Percentiles rank a stretch among this genome's conserved stretches.
phyloP scores from a whole-genome alignment of 2,797 vertebrate species.

The Neostethus bicornis region DNA sequence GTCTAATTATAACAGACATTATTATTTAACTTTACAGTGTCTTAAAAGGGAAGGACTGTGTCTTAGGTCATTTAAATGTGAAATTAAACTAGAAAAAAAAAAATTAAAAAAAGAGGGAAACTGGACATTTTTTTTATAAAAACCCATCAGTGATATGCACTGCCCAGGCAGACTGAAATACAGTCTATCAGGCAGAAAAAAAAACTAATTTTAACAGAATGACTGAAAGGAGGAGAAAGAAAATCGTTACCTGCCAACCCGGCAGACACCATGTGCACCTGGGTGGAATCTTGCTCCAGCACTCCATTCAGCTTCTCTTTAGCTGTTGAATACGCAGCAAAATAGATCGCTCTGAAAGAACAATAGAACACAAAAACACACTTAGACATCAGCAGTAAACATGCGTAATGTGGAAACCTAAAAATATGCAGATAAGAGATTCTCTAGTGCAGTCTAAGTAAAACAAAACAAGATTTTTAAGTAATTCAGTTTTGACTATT shows the following conservation, averaged over 20 bases:
- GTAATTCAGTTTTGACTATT: no score
- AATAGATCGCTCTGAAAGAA: conserved; percentile 92
- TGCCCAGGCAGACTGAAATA: conserved; percentile 51
- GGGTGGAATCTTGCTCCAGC: conserved; percentile 93
- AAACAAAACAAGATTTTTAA: no score
- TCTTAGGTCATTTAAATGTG: conserved; percentile 28
- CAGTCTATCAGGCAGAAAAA: conserved; percentile 36
- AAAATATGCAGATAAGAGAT: not conserved
- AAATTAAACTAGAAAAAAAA: conserved; percentile 13
- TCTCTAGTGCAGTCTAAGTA: no score
- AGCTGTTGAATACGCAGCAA: conserved; percentile 96
- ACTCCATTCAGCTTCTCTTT: conserved; percentile 94
- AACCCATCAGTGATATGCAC: conserved; percentile 56
- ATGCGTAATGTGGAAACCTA: not conserved
- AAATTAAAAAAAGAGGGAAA: conserved; percentile 39
- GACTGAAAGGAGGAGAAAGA: conserved; percentile 31
- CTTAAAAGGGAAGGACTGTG: conserved; percentile 17
- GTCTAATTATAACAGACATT: conserved; percentile 40
- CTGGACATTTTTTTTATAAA: conserved; percentile 24
- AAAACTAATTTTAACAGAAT: conserved; percentile 37
- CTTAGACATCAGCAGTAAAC: not conserved
- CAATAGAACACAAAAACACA: not conserved
- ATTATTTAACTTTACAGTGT: conserved; percentile 64
- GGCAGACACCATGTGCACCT: conserved; percentile 97
- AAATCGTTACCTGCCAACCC: conserved; percentile 94